These are phyloP conservation scores for Malurus leucopterus DNA, from an alignment of 2,797 vertebrate genomes.

Conservation along the genomic window DNA sequence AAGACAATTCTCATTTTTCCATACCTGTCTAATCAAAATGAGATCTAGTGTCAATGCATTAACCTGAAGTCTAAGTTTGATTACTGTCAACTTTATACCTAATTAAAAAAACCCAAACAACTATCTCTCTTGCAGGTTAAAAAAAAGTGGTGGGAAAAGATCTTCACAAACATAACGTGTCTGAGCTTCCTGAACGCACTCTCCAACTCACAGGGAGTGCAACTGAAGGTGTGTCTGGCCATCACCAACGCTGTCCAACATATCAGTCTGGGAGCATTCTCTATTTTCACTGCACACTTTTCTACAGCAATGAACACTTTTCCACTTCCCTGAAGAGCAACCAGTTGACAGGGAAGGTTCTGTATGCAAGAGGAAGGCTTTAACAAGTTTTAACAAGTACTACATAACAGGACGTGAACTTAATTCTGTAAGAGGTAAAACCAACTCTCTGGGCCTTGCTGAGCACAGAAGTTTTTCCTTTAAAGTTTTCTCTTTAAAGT, in stretches of 20 bases:
- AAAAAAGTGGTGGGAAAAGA: neutral
- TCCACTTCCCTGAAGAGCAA: neutral
- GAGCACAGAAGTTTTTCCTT: neutral
- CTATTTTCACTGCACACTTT: neutral
- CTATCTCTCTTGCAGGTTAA: neutral
- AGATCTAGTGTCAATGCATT: neutral
- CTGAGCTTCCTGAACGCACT: neutral
- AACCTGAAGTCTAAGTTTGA: neutral
- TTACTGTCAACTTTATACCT: neutral
- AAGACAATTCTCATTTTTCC: neutral
- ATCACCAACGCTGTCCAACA: neutral
- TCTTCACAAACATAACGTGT: neutral
- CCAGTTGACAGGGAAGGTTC: neutral
- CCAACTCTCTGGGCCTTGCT: neutral
- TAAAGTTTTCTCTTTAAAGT: neutral
- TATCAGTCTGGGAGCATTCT: neutral
- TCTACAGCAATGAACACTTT: neutral
- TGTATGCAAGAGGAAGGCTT: neutral
- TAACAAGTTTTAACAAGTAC: neutral
- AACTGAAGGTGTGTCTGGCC: neutral
- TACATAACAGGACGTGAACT: neutral
- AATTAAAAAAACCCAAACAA: neutral
- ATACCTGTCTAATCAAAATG: neutral
- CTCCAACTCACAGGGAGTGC: neutral
- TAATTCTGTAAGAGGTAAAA: neutral